phyloP scores from a whole-genome alignment of 2,797 vertebrate genomes.

The Myripristis murdjan region DNA sequence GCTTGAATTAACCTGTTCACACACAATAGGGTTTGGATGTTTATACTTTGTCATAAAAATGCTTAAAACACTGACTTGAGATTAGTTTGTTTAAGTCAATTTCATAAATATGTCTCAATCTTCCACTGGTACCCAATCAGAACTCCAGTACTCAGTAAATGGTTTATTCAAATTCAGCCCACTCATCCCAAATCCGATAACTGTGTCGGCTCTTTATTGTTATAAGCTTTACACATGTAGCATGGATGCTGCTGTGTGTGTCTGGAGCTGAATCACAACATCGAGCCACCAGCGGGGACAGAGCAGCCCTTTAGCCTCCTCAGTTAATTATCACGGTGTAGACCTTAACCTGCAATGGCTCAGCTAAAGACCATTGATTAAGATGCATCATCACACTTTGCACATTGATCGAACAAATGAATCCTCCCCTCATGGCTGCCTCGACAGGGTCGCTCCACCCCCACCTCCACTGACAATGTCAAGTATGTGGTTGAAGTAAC shows the following conservation, averaged over 20 bases:
- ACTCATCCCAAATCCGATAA: too few relatives aligned
- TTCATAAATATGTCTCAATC: too few relatives aligned
- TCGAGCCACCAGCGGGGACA: slow-evolving; percentile 16
- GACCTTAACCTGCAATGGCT: slow-evolving; percentile 29
- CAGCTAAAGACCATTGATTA: slow-evolving; percentile 63
- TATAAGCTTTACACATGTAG: too few relatives aligned
- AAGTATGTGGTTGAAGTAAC: slow-evolving; percentile 21
- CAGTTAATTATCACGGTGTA: slow-evolving; percentile 45
- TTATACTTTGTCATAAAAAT: too few relatives aligned
- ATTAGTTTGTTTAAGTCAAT: too few relatives aligned
- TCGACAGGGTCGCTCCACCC: slow-evolving; percentile 4
- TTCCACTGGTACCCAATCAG: too few relatives aligned
- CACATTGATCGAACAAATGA: slow-evolving; percentile 53
- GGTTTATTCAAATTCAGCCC: too few relatives aligned
- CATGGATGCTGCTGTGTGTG: neutral
- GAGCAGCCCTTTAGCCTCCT: neutral
- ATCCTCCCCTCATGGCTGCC: slow-evolving; percentile 29
- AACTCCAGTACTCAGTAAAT: too few relatives aligned
- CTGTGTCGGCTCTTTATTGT: neutral
- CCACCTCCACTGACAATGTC: slow-evolving; percentile 14
- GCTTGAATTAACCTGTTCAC: too few relatives aligned
- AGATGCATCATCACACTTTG: slow-evolving; percentile 31
- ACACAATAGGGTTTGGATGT: too few relatives aligned
- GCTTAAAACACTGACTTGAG: too few relatives aligned
- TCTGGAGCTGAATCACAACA: neutral